Evolutionary conservation across 2,888 invertebrate genomes (phyloP), one percentile per base, ranked within the genome.

Genomic region (Tenthredo amoena): DNA sequence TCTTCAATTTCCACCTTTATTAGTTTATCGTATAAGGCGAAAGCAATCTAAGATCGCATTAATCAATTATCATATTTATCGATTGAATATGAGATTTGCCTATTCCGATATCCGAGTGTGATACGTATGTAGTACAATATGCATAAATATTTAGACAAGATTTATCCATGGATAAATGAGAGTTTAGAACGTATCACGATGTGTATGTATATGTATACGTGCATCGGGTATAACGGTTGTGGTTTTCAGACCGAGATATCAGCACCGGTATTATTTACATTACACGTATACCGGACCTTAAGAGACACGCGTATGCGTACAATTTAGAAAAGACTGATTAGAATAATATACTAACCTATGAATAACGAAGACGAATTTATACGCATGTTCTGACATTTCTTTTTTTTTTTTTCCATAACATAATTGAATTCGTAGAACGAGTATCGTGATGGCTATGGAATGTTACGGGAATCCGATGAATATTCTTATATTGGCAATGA

Each of bases 401-500:
- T 0, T 2, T n/a, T 58, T 21, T 7, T 21, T 2, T 7, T 58
- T 9, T 58, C 7, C 4, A n/a, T 62, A 21, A 12, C 12, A 47
- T 47, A 47, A 12, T 47, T 15, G 47, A 47, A 47, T 47, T 47
- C 47, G 47, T 47, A 47, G 26, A 47, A 47, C 12, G 43, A 47
- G 12, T 9, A 43, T 43, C 40, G 40, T 43, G n/a, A n/a, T n/a
- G 15, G 0, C 6, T 18, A n/a, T 6, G 71, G 71, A 71, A 71
- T 76, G 12, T 74, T 76, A 4, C 2, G 10, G 1, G 7, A 26
- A 47, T 43, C 7, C 47, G 21, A 50, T 15, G 47, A 50, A 47
- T 47, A 37, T 26, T 76, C 26, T 50, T 26, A 26, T 26, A 68
- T 58, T 58, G 86, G 85, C 88, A 86, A 88, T 88, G 88, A 89